These are phyloP conservation scores for Ashinkailepas kermadecensis DNA, from an alignment of 2,888 invertebrate species.

Conservation along the genomic window DNA sequence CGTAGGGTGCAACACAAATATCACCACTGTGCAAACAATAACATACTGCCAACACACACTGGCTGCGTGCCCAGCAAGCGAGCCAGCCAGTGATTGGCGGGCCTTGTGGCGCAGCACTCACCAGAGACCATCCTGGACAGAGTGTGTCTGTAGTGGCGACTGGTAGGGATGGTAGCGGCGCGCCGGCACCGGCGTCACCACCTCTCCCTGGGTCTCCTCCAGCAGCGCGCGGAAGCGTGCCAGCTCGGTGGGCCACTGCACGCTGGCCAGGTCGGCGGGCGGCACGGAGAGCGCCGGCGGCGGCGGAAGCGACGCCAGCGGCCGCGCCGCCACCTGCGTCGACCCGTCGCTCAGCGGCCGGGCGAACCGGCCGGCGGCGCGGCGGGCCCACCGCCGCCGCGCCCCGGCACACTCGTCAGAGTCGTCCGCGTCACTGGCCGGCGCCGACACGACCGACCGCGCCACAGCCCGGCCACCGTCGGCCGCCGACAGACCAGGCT, in stretches of 20 bases:
- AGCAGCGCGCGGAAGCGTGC: background rate
- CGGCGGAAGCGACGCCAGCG: background rate
- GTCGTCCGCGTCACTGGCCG: background rate
- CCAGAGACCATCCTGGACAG: background rate
- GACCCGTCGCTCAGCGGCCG: background rate
- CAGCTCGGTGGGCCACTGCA: background rate
- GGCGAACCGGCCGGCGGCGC: background rate
- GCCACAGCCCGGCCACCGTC: background rate
- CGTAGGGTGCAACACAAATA: no score
- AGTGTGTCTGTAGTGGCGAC: background rate
- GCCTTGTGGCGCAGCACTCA: background rate
- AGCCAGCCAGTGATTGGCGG: no score
- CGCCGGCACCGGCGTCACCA: background rate
- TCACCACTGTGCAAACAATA: no score
- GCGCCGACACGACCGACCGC: background rate
- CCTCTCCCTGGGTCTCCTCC: background rate
- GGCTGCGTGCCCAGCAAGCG: no score
- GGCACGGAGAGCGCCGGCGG: conserved; percentile 2
- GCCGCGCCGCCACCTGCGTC: background rate
- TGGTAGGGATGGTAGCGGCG: background rate
- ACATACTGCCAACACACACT: no score
- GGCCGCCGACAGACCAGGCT: background rate
- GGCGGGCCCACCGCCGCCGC: background rate
- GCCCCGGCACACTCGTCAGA: background rate
- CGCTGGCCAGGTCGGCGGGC: background rate